Percentiles rank a stretch among this genome's conserved stretches.
Evolutionary conservation across 2,797 vertebrate genomes (phyloP).

Genomic region (Scolopax rusticola): DNA sequence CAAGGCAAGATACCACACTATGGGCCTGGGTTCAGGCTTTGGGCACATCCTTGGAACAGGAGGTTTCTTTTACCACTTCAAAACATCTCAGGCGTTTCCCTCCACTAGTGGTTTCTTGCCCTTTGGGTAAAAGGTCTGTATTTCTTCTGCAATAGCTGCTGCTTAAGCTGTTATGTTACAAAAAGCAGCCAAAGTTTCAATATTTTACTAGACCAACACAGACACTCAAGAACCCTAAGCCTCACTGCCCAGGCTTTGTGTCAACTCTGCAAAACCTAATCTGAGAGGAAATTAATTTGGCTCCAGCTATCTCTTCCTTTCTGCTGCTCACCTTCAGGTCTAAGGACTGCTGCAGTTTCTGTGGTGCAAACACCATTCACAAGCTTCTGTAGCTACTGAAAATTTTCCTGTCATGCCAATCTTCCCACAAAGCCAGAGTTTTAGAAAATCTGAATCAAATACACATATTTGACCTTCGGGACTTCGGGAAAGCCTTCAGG

Average conservation of each 20-base stretch:
- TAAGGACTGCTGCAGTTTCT: not conserved
- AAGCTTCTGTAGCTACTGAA: not conserved
- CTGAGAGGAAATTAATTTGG: not conserved
- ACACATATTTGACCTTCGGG: not conserved
- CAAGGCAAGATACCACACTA: not conserved
- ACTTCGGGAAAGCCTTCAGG: not conserved
- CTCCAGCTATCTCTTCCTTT: not conserved
- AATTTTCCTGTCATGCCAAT: not conserved
- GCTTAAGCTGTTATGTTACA: not conserved
- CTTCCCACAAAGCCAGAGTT: not conserved
- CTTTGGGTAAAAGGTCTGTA: not conserved
- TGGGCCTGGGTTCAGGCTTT: not conserved
- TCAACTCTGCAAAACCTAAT: not conserved
- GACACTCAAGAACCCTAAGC: not conserved
- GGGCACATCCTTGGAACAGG: not conserved
- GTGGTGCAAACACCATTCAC: not conserved
- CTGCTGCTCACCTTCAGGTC: not conserved
- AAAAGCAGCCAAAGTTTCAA: not conserved
- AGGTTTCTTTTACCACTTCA: not conserved
- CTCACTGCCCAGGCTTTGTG: not conserved
- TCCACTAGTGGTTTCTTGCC: not conserved
- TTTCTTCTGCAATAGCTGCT: not conserved
- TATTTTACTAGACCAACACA: not conserved
- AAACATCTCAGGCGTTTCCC: not conserved
- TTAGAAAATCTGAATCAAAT: not conserved